These are phyloP conservation scores for Schizothorax lantsangensis DNA, from an alignment of 2,797 vertebrate species.

Conservation along the genomic window DNA sequence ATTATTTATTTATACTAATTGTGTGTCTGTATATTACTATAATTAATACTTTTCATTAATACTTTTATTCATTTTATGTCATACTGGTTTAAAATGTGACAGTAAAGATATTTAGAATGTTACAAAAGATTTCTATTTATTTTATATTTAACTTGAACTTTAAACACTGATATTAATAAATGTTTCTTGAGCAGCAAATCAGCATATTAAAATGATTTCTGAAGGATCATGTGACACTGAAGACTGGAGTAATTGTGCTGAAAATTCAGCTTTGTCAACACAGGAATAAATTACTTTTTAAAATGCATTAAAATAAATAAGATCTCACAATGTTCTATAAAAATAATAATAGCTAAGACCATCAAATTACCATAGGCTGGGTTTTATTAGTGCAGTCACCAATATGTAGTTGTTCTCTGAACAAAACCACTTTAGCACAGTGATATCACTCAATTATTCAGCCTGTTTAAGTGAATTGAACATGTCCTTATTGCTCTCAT, in stretches of 20 bases:
- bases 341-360: background rate
- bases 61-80: background rate
- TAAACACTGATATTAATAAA: background rate
- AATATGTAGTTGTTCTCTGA: background rate
- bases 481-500: background rate
- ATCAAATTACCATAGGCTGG: background rate
- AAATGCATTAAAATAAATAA: background rate
- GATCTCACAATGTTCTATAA: background rate
- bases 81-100: background rate
- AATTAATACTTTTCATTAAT: background rate
- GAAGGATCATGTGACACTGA: background rate
- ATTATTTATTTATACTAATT: too few relatives aligned
- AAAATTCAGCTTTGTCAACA: background rate
- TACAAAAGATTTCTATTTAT: background rate
- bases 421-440: background rate
- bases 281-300: background rate
- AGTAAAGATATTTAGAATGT: background rate
- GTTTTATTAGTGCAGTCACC: background rate
- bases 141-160: background rate
- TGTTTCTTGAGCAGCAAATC: background rate
- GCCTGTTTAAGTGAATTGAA: background rate
- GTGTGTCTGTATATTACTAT: too few relatives aligned
- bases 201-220: background rate
- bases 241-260: background rate
- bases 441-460: constrained; percentile 10